Evolutionary conservation across 2,113 vertebrate species (phyloP).

Genomic region (Trichomycterus rosablanca): DNA sequence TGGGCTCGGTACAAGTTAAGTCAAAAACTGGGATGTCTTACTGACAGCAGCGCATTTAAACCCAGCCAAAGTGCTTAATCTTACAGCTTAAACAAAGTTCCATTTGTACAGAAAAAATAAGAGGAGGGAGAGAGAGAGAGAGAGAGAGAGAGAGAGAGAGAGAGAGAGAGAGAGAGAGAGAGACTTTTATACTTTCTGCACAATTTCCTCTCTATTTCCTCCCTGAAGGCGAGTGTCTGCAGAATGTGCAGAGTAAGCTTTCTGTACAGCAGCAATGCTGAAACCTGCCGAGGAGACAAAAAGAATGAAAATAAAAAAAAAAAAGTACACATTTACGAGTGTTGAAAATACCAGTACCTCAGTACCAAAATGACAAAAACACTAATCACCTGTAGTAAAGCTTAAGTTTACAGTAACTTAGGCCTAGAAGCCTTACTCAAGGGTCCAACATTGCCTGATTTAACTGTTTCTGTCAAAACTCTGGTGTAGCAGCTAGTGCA

Average conservation of each 20-base stretch:
- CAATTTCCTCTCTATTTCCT: conserved; percentile 78
- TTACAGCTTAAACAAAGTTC: conserved; percentile 48
- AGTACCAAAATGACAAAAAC: conserved; percentile 29
- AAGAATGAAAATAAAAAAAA: conserved; percentile 27
- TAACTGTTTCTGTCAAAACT: neutral
- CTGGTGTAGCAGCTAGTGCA: too few species aligned
- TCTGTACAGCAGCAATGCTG: conserved; percentile 61
- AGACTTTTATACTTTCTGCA: conserved; percentile 73
- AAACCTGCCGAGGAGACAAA: conserved; percentile 63
- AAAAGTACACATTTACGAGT: neutral
- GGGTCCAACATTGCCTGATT: neutral
- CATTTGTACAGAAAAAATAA: conserved; percentile 38
- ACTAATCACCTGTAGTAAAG: neutral
- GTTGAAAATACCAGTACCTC: too few species aligned
- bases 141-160: conserved; percentile 24
- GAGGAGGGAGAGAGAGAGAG: conserved; percentile 2
- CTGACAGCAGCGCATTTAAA: too few species aligned
- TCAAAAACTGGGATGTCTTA: too few species aligned
- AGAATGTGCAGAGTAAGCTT: conserved; percentile 75
- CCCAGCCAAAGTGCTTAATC: neutral
- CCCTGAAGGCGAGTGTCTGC: conserved; percentile 71
- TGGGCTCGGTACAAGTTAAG: too few species aligned
- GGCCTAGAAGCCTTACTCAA: neutral
- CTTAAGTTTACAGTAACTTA: neutral
- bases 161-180: conserved; percentile 27